Evolutionary conservation across 2,797 vertebrate species (phyloP).

Genomic region (Ibycter americanus): DNA sequence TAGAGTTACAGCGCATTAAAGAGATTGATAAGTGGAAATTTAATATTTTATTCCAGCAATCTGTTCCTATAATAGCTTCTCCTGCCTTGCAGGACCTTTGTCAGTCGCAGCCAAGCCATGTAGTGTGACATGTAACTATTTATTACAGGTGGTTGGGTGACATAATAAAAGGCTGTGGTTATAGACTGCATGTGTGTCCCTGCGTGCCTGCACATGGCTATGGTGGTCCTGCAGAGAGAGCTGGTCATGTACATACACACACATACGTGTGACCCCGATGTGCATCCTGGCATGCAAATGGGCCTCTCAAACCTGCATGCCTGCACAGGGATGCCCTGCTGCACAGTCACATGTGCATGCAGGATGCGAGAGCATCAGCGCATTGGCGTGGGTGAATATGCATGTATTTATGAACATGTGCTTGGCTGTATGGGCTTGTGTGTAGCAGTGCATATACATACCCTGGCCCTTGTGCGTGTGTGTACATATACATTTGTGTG

Average conservation of each 20-base stretch:
- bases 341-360: fast-evolving
- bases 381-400: not conserved
- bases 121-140: conserved; percentile 35
- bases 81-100: conserved; percentile 66
- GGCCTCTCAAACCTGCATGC: not conserved
- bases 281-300: not conserved
- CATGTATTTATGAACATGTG: not conserved
- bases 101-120: conserved; percentile 18
- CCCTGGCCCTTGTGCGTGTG: not conserved
- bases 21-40: conserved; percentile 72
- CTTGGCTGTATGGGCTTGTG: not conserved
- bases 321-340: not conserved
- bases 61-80: conserved; percentile 68
- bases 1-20: conserved; percentile 48
- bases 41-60: conserved; percentile 75
- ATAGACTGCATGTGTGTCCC: not conserved
- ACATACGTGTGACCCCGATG: fast-evolving
- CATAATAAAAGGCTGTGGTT: not conserved
- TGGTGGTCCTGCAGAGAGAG: not conserved
- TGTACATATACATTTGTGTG: not conserved
- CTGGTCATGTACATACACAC: not conserved
- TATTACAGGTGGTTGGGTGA: not conserved
- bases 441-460: not conserved
- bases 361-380: not conserved
- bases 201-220: not conserved